These are phyloP conservation scores for Drosophila pseudoobscura DNA, from an alignment of 1,140 invertebrate species.

Conservation along the genomic window DNA sequence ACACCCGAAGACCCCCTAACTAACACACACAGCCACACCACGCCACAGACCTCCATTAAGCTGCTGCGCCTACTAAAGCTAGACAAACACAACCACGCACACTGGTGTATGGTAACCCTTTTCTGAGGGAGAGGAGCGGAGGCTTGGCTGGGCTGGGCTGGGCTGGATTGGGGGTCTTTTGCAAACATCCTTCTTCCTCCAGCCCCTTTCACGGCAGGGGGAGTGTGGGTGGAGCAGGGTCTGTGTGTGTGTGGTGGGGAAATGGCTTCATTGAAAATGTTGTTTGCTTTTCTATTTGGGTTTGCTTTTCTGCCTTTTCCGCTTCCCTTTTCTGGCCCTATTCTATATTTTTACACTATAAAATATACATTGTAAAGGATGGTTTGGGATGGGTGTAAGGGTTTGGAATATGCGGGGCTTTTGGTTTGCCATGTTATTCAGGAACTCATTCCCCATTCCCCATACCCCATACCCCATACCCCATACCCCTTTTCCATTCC, in stretches of 20 bases:
- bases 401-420: constrained; percentile 24
- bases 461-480: constrained; percentile 3
- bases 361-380: constrained; percentile 70
- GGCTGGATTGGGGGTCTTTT: constrained; percentile 13
- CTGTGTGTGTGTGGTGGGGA: constrained; percentile 41
- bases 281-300: constrained; percentile 81
- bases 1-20: constrained; percentile 50
- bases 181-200: constrained; percentile 23
- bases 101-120: constrained; percentile 43
- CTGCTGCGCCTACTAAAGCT: constrained; percentile 47
- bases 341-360: constrained; percentile 81
- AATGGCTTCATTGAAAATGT: constrained; percentile 82
- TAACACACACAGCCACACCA: constrained; percentile 28
- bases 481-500: neutral
- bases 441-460: constrained; percentile 6
- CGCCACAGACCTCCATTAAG: constrained; percentile 32
- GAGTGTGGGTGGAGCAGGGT: neutral
- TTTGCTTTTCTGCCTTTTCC: constrained; percentile 70
- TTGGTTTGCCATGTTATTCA: constrained; percentile 45
- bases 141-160: too few species aligned
- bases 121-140: constrained; percentile 1
- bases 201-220: neutral
- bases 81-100: constrained; percentile 7
- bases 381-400: constrained; percentile 5
- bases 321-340: constrained; percentile 58